Conservation (phyloP, 1,140 invertebrate genomes). For the Amyelois transitella region DNA sequence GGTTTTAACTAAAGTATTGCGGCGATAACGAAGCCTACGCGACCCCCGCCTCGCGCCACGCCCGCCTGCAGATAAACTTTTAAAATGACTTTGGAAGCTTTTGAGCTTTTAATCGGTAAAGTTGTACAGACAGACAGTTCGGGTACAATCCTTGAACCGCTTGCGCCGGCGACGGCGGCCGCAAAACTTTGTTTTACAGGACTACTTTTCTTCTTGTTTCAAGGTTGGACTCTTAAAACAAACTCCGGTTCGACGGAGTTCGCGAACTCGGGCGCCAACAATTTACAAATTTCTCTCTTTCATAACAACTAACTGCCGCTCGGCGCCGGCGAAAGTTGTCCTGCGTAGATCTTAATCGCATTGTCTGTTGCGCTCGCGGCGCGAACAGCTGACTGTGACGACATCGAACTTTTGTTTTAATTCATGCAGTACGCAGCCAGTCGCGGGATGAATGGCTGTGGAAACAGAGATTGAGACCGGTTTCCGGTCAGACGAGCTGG, state of each 20-base stretch:
- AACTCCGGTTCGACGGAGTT: slow-evolving; percentile 75
- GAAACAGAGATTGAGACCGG: neutral
- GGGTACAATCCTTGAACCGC: slow-evolving; percentile 75
- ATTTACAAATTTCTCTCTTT: slow-evolving; percentile 77
- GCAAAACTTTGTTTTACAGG: slow-evolving; percentile 76
- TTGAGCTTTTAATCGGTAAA: slow-evolving; percentile 77
- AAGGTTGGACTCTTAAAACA: slow-evolving; percentile 77
- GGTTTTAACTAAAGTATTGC: slow-evolving; percentile 69
- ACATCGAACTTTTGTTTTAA: slow-evolving; percentile 55
- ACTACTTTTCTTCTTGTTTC: slow-evolving; percentile 77
- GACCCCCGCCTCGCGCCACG: slow-evolving; percentile 33
- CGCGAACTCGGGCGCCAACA: slow-evolving; percentile 75
- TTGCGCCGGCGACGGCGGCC: slow-evolving; percentile 74
- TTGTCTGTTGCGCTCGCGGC: slow-evolving; percentile 71
- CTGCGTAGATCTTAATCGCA: slow-evolving; percentile 73
- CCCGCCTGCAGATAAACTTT: slow-evolving; percentile 75
- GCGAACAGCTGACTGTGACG: slow-evolving; percentile 67
- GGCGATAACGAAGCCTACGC: slow-evolving; percentile 65
- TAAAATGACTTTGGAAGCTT: slow-evolving; percentile 77
- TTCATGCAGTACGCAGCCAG: slow-evolving; percentile 15
- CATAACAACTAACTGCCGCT: slow-evolving; percentile 76
- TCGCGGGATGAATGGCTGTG: neutral
- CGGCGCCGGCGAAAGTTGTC: slow-evolving; percentile 72
- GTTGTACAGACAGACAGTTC: slow-evolving; percentile 76
- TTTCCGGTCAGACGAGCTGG: neutral